Base-by-base conservation (phyloP, 1,140 invertebrate genomes). In the Sycophaga agraensis region DNA sequence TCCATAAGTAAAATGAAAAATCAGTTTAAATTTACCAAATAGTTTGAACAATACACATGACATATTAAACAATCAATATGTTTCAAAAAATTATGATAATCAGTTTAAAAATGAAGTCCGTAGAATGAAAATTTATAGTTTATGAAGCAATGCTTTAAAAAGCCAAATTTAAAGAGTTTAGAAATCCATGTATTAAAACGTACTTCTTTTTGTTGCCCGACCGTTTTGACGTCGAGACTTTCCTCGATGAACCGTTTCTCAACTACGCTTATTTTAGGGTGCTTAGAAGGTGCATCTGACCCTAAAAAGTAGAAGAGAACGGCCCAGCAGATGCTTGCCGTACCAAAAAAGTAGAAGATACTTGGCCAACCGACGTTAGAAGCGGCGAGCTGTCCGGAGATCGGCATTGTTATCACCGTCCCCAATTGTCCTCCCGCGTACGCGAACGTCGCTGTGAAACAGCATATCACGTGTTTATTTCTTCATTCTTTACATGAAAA, bases 291-390 rank as follows among this genome's bases (percentile, higher is more conserved):
- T 3, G 82, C 80, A 68, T 89, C 87, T 1, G 85, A 83, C 0
- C 88, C 86, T 26, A 87, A 82, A 42, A 86, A 75, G 31, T 84
- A 74, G 84, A 89, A 93, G 0, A 85, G 14, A 0, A 84, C 59
- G 5, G 84, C 82, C 84, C 88, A 90, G 0, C 83, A 1, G 0
- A 89, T 63, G 8, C 86, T 82, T 0, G 86, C 59, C 3, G 68
- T 79, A 53, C 91, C 91, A 69, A 92, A 89, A 0, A 87, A 70
- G 68, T 93, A 93, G 71, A 92, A 94, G 8, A 91, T 86, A 11
- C 86, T 82, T 0, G 89, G 89, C 91, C 91, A 93, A 1, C 91
- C 91, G 1, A 83, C 60, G 0, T 62, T 64, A 0, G 87, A 88
- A 2, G 78, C 83, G 0, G 89, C 85, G 2, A 93, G 71, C 7